phyloP scores from a whole-genome alignment of 2,797 vertebrate species.

The Malurus leucopterus region DNA sequence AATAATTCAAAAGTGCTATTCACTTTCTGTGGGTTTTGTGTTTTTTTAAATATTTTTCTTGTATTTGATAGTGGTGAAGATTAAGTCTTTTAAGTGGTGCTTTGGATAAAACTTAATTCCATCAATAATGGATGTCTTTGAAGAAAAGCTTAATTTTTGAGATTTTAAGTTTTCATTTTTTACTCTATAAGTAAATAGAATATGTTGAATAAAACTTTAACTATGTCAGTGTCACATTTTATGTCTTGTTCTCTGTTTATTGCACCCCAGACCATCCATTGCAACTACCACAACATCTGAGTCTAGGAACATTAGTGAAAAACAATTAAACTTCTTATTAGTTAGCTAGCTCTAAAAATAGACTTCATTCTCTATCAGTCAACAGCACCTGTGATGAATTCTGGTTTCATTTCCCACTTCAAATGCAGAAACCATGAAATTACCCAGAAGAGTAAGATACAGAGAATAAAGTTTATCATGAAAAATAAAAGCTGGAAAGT shows the following conservation, averaged over 20 bases:
- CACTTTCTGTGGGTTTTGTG: not conserved
- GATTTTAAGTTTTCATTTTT: not conserved
- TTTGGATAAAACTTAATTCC: not conserved
- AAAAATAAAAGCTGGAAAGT: not conserved
- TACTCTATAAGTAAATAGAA: not conserved
- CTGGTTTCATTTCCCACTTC: not conserved
- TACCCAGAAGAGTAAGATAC: not conserved
- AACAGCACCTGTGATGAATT: not conserved
- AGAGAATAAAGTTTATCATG: not conserved
- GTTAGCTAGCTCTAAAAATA: constrained; percentile 5
- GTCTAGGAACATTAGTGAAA: not conserved
- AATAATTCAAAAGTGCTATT: not conserved
- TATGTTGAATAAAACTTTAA: not conserved
- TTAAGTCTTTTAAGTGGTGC: not conserved
- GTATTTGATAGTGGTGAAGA: not conserved
- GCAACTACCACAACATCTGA: not conserved
- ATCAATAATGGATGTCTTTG: not conserved
- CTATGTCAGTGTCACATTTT: not conserved
- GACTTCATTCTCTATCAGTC: not conserved
- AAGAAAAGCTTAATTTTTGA: not conserved
- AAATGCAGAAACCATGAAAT: not conserved
- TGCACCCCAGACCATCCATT: not conserved
- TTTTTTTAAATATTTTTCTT: not conserved
- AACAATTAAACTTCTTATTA: constrained; percentile 8
- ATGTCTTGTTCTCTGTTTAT: not conserved